Conservation (phyloP, 2,888 invertebrate species). For the Campoletis raptor region DNA sequence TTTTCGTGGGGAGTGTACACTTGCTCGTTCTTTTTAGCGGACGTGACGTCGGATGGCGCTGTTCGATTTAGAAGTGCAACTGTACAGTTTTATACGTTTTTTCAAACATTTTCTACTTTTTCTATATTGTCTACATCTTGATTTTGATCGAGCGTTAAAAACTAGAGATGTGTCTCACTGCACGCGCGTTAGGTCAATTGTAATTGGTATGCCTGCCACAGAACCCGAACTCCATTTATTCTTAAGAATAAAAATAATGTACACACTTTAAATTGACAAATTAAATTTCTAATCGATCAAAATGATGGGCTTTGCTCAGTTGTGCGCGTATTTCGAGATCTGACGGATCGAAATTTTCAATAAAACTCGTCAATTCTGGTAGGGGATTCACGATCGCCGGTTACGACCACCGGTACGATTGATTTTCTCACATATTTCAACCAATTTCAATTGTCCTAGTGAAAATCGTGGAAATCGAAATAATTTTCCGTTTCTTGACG, state of each 20-base stretch:
- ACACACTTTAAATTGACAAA: not conserved
- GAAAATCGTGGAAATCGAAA: not conserved
- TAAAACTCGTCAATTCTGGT: not conserved
- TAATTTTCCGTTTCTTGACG: not conserved
- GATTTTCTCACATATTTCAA: slow-evolving; percentile 3
- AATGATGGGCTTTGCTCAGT: not conserved
- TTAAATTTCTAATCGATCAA: not conserved
- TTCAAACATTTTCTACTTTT: not conserved
- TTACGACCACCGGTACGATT: slow-evolving; percentile 22
- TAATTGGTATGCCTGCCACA: too few relatives aligned
- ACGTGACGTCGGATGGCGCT: slow-evolving; percentile 4
- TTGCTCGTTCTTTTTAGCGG: slow-evolving; percentile 9
- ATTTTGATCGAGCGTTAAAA: not conserved
- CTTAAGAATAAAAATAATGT: too few relatives aligned
- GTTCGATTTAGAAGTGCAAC: not conserved
- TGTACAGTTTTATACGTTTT: not conserved
- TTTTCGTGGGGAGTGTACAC: slow-evolving; percentile 5
- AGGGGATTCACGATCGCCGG: not conserved
- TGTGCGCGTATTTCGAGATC: not conserved
- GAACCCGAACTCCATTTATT: not conserved
- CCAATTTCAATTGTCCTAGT: not conserved
- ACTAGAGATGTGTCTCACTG: not conserved
- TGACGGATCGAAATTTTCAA: not conserved
- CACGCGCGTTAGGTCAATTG: not conserved
- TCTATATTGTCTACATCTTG: not conserved